These are phyloP conservation scores for Petroica traversi DNA, from an alignment of 2,113 vertebrate genomes.

Conservation along the genomic window DNA sequence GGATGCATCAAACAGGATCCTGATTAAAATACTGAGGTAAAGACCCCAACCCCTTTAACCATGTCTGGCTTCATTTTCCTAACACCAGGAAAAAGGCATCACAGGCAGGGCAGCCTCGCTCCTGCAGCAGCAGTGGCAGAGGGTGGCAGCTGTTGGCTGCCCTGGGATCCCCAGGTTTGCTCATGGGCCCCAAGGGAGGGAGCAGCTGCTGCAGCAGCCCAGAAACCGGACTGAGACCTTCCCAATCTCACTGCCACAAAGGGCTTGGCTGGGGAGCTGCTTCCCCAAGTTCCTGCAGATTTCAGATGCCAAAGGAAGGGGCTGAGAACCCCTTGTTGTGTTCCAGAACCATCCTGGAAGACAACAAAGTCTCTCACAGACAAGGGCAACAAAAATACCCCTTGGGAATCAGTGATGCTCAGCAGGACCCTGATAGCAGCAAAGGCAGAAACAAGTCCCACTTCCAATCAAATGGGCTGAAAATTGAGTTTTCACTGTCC, in stretches of 20 bases:
- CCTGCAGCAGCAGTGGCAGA: neutral
- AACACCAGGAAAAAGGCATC: no score
- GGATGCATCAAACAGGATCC: no score
- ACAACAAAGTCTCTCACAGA: neutral
- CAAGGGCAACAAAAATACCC: neutral
- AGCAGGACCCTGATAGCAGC: neutral
- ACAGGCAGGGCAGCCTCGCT: neutral
- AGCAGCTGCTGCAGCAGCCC: neutral
- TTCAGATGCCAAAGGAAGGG: neutral
- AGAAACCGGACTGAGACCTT: fast-evolving
- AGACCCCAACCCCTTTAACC: no score
- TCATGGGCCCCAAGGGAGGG: neutral
- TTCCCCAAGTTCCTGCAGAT: neutral
- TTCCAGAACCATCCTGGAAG: neutral
- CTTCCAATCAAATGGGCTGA: neutral
- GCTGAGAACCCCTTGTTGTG: no score
- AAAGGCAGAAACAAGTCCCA: neutral
- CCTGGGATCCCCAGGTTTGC: neutral
- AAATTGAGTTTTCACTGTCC: neutral
- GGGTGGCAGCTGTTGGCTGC: neutral
- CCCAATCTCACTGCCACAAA: neutral
- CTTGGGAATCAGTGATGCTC: neutral
- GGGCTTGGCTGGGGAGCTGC: neutral
- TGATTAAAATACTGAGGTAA: no score
- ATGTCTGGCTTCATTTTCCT: no score